Conservation (phyloP, 2,113 vertebrate species). For the Corythornis madagascariensis region DNA sequence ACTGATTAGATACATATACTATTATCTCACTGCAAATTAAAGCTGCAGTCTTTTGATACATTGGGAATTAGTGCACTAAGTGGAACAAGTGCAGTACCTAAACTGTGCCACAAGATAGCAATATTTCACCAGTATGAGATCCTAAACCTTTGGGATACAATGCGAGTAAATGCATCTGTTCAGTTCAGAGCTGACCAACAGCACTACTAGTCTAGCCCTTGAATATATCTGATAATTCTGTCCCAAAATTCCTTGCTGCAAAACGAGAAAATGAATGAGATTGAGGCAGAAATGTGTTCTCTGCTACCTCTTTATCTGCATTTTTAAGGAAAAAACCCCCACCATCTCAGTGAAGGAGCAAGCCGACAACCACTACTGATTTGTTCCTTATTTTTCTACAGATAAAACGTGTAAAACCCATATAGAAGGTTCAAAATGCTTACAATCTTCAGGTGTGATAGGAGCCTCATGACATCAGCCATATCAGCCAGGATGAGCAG, state of each 20-base stretch:
- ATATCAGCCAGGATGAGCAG: constrained; percentile 98
- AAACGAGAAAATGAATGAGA: not conserved
- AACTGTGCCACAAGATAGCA: constrained; percentile 1
- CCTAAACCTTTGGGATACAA: fast-evolving
- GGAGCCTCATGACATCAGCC: constrained; percentile 98
- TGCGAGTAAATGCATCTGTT: not conserved
- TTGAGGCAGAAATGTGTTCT: not conserved
- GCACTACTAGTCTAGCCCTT: not conserved
- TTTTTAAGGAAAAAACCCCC: not conserved
- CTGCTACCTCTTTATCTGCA: not conserved
- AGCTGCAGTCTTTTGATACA: not conserved
- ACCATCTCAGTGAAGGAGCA: fast-evolving
- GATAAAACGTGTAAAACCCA: not conserved
- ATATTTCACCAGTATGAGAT: not conserved
- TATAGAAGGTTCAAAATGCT: fast-evolving
- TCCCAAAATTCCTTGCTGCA: not conserved
- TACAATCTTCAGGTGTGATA: constrained; percentile 95
- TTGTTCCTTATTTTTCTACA: fast-evolving
- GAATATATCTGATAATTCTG: not conserved
- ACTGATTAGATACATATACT: not conserved
- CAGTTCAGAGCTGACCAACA: not conserved
- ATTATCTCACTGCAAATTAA: not conserved
- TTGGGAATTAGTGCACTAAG: fast-evolving
- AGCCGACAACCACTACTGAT: fast-evolving
- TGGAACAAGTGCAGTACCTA: not conserved